Percentiles rank a stretch among this genome's conserved stretches.
Conservation (phyloP, 1,140 invertebrate genomes). For the Bombyx mori region ASM3026992v2 NC_085118.1:6227001-6227500, state of each 20-base stretch:
- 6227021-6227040: slow-evolving; percentile 5
- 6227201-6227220: slow-evolving; percentile 19
- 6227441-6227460: no score
- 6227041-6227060: slow-evolving; percentile 6
- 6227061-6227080: slow-evolving; percentile 6
- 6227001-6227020: not conserved
- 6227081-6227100: slow-evolving; percentile 6
- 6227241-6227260: not conserved
- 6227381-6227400: no score
- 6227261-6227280: no score
- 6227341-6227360: slow-evolving; percentile 6
- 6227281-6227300: not conserved
- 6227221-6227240: slow-evolving; percentile 16
- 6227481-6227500: not conserved
- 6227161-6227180: slow-evolving; percentile 8
- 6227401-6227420: no score
- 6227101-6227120: slow-evolving; percentile 1
- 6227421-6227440: no score
- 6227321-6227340: slow-evolving; percentile 21
- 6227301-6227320: slow-evolving; percentile 12
- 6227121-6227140: slow-evolving; percentile 2
- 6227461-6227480: no score
- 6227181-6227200: slow-evolving; percentile 8
- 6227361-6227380: no score
- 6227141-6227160: slow-evolving; percentile 9